A percentile compares a stretch with the other conserved stretches of the same genome.
Evolutionary conservation across 2,888 invertebrate species (phyloP).

Genomic region (Rhagium mordax): DNA sequence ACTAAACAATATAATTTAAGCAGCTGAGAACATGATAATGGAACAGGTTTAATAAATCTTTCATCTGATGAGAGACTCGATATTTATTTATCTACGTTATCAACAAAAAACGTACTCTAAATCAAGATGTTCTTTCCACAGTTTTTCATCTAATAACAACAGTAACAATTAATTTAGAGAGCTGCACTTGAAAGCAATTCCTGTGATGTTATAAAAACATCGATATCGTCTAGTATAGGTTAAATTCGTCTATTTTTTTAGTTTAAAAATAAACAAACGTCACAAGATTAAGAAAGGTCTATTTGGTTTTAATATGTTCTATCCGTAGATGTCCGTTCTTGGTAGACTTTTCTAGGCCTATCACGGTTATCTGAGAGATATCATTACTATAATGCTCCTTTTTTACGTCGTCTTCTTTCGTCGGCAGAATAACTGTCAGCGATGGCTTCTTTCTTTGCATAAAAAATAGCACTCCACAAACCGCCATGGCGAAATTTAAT

Average conservation of each 20-base stretch:
- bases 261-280: background rate
- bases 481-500: conserved; percentile 73
- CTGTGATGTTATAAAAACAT: background rate
- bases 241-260: background rate
- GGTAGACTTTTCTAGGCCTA: conserved; percentile 37
- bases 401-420: conserved; percentile 12
- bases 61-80: too few relatives aligned
- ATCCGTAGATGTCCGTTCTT: conserved; percentile 40
- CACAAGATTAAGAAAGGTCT: background rate
- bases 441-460: conserved; percentile 25
- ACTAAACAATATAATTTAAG: too few relatives aligned
- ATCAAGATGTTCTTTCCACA: too few relatives aligned
- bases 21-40: too few relatives aligned
- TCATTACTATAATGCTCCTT: conserved; percentile 34
- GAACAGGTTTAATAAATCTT: too few relatives aligned
- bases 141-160: too few relatives aligned
- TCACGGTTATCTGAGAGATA: conserved; percentile 22
- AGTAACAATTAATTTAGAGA: background rate
- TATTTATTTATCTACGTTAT: too few relatives aligned
- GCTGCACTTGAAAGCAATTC: background rate
- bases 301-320: conserved; percentile 32
- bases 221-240: too few relatives aligned
- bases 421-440: background rate
- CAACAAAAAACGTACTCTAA: too few relatives aligned
- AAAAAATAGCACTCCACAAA: conserved; percentile 56